Base-by-base conservation (phyloP, 2,113 vertebrate species). In the Dryoscopus gambensis region DNA sequence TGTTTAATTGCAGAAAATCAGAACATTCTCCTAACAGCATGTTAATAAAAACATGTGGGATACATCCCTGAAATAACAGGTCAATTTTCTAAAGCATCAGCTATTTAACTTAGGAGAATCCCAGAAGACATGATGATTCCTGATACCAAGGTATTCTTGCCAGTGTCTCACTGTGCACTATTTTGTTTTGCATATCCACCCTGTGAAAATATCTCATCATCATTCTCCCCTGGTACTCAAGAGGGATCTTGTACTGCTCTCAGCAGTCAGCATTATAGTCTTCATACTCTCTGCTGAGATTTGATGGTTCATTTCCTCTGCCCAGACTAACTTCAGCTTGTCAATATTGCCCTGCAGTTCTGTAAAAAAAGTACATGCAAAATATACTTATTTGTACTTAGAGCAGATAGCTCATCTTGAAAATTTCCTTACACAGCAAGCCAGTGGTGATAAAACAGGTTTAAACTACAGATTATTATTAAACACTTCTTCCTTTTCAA, bases 301-400 rank as follows among this genome's bases (percentile, higher is more conserved):
- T 81, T 94, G 85, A 95, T 46, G 96, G 93, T 86, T 95, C 95
- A 95, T 94, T 97, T 96, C 92, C 85, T 87, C 88, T 93, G 80
- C 93, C 83, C 85, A 94, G 77, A 71, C 88, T 84, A 85, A 90
- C 93, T 91, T 90, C 75, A 57, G 77, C 86, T 84, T 91, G 87
- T 83, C 90, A 95, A 55, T 71, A 95, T 18, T 63, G 59, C 71
- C 85, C 84, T 65, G 82, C 82, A 87, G 85, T 69, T 81, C 50
- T 60, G 11, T 90, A 50, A 73, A 75, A 91, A 82, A 85, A 67
- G 31, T 25, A 87, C 46, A 68, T n/a, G 78, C 84, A 95, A 91
- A 92, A 95, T 84, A 81, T 6, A 88, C 68, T 83, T 84, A 83
- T 69, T 87, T 90, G 59, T 86, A 88, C 69, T 88, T 81, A 4